Evolutionary conservation across 2,888 invertebrate genomes (phyloP).

Genomic region (Andrena flavipes): DNA sequence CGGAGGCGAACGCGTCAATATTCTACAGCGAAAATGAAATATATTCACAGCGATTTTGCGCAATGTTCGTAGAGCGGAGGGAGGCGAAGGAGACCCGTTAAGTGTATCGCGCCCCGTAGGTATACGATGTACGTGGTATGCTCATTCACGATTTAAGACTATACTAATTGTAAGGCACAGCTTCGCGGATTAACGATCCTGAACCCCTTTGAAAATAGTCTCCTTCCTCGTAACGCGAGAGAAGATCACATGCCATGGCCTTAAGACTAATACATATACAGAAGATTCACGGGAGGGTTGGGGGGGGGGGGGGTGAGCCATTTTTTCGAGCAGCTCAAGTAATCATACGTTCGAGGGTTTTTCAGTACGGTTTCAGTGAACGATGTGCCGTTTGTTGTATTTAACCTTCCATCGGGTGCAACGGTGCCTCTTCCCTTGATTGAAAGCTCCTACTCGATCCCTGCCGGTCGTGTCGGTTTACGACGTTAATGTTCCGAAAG

Average conservation of each 20-base stretch:
- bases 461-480: neutral
- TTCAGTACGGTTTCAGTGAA: constrained; percentile 13
- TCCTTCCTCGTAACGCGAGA: constrained; percentile 28
- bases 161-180: constrained; percentile 42
- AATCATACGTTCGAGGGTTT: constrained; percentile 9
- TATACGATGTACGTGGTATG: constrained; percentile 45
- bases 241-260: constrained; percentile 61
- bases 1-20: neutral
- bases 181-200: constrained; percentile 30
- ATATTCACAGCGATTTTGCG: constrained; percentile 1
- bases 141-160: constrained; percentile 53
- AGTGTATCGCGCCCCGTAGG: constrained; percentile 33
- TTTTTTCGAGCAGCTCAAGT: constrained; percentile 38
- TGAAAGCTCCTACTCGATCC: neutral
- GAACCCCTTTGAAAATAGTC: constrained; percentile 27
- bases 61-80: neutral
- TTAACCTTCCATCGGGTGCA: constrained; percentile 35
- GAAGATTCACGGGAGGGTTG: neutral
- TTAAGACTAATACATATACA: constrained; percentile 41
- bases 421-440: neutral
- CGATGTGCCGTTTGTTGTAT: neutral
- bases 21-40: neutral
- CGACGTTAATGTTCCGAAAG: neutral
- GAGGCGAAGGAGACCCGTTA: neutral
- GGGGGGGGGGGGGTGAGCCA: neutral